Evolutionary conservation across 2,113 vertebrate species (phyloP), one percentile per base, ranked within the genome.

Genomic region (Spilogale gracilis): DNA sequence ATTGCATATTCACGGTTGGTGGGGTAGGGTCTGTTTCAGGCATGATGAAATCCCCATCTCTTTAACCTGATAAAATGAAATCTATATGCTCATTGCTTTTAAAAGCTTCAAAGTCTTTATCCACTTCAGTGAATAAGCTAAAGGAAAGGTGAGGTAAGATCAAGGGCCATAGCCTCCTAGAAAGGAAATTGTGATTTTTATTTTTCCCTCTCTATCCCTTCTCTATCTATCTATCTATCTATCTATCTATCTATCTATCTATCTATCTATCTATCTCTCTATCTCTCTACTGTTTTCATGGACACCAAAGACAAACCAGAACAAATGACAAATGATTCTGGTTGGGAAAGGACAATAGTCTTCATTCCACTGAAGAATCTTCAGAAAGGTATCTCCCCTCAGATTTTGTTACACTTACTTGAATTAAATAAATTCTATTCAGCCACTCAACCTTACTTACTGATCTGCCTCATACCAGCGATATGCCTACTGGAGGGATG

Each of bases 51-150:
- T 6, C 45, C 67, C 89, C 18, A 71, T 85, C 25, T 91, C 91
- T 95, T 48, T 86, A 96, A 86, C 71, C 67, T 71, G 56, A 60
- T 88, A 30, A 94, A 92, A 83, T 96, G 74, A 92, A 96, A 91
- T 92, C 52, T 95, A 54, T 91, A 80, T 76, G 65, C 18, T 38
- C 71, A 54, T 97, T 87, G 84, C 88, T 93, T 95, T 92, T 91
- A 90, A 76, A 85, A 61, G 17, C 63, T 96, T 98, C 92, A 76
- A 94, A 86, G 86, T 71, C 54, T 96, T 84, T 69, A 80, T 76
- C 23, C 23, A 38, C 73, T 82, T 94, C 61, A 97, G 79, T 16
- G 74, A 94, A n/a, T n/a, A 93, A 91, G 50, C 56, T 92, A 86
- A 94, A 94, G 61, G 56, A 93, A 97, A 95, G 54, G 45, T 63